phyloP scores from a whole-genome alignment of 2,888 invertebrate genomes.

The Drosophila kambysellisi region DNA sequence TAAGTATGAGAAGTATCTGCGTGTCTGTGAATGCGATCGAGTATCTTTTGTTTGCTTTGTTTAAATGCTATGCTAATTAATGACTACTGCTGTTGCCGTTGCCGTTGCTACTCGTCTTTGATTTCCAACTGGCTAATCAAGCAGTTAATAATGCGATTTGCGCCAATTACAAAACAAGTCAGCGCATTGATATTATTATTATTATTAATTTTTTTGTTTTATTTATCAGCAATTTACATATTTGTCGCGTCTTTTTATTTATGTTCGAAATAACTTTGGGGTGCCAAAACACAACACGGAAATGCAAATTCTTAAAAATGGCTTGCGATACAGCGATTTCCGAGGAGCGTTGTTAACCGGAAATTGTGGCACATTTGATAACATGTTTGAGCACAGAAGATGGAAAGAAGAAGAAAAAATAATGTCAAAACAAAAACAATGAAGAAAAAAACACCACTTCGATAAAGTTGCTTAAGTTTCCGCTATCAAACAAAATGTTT shows the following conservation, averaged over 20 bases:
- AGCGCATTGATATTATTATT: background rate
- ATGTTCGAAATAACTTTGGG: conserved; percentile 21
- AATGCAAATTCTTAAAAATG: conserved; percentile 37
- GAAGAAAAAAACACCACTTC: conserved; percentile 5
- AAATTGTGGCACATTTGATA: conserved; percentile 57
- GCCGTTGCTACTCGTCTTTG: conserved; percentile 48
- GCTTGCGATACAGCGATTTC: conserved; percentile 1
- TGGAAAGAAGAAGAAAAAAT: background rate
- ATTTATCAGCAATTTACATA: conserved; percentile 31
- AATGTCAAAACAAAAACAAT: background rate
- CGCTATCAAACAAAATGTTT: conserved; percentile 58
- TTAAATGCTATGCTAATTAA: conserved; percentile 57
- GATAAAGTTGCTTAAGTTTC: conserved; percentile 44
- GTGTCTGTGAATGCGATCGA: conserved; percentile 25
- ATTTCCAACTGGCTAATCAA: conserved; percentile 35
- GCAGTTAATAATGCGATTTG: conserved; percentile 48
- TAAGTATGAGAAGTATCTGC: conserved; percentile 8
- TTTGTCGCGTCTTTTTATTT: conserved; percentile 22
- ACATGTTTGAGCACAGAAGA: conserved; percentile 42
- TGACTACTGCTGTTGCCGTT: background rate
- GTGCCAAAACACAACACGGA: conserved; percentile 15
- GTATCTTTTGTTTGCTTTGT: conserved; percentile 40
- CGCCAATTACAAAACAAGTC: conserved; percentile 48
- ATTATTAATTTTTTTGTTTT: background rate
- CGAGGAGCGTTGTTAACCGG: conserved; percentile 42